phyloP scores from a whole-genome alignment of 2,797 vertebrate genomes.

The Hemibagrus guttatus region DNA sequence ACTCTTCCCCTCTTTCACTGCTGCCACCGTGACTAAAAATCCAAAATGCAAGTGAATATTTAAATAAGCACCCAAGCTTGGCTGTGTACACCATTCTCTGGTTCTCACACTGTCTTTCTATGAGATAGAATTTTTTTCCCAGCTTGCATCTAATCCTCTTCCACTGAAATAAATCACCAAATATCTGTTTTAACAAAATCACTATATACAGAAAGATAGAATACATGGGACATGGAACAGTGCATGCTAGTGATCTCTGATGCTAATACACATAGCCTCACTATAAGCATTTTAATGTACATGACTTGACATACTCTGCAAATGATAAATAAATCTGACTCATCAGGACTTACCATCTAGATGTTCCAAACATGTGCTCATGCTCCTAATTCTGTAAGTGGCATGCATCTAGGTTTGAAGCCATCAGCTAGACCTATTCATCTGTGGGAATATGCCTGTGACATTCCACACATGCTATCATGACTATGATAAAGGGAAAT shows the following conservation, averaged over 20 bases:
- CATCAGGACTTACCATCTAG: conserved; percentile 66
- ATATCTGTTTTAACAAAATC: neutral
- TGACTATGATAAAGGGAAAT: conserved; percentile 78
- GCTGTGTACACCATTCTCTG: conserved; percentile 58
- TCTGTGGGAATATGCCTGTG: conserved; percentile 66
- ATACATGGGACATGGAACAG: neutral
- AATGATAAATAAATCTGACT: neutral
- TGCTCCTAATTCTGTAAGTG: conserved; percentile 27
- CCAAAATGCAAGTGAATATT: conserved; percentile 62
- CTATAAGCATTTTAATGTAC: neutral
- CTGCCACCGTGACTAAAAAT: conserved; percentile 52
- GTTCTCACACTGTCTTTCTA: conserved; percentile 68
- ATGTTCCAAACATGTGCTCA: conserved; percentile 52
- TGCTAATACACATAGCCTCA: neutral
- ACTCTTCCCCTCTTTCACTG: conserved; percentile 46
- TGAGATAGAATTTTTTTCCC: conserved; percentile 36
- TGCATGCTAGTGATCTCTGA: neutral
- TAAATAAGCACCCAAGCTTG: conserved; percentile 46
- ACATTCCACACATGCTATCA: conserved; percentile 74
- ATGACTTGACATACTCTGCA: neutral
- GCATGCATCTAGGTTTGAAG: conserved; percentile 33
- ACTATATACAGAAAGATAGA: neutral
- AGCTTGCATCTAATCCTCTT: conserved; percentile 60
- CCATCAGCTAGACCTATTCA: conserved; percentile 55
- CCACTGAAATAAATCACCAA: conserved; percentile 22